Base-by-base conservation (phyloP, 2,888 invertebrate genomes). In the Molorchus minor region DNA sequence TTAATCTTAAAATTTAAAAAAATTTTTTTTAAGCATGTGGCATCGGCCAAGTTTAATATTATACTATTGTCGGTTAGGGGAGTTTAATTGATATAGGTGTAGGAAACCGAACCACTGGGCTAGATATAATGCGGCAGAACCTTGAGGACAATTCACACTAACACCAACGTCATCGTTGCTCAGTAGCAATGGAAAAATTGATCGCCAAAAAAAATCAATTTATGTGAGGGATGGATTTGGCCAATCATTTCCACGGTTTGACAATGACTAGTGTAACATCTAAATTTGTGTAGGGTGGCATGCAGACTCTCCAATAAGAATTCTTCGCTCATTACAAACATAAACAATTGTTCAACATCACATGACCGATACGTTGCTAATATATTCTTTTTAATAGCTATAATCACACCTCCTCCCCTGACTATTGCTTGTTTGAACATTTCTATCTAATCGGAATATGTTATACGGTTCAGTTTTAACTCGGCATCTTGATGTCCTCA, bases 371-470 rank as follows among this genome's bases (percentile, higher is more conserved):
- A 15, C n/a, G 20, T 8, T 17, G 5, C 12, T 44, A 20, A 25
- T 20, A 8, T 17, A 12, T 35, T 16, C 35, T 19, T 17, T 49
- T 49, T 1, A n/a, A 49, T 35, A 3, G 19, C 10, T 17, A 35
- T 49, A 16, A 49, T 30, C 8, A 49, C 36, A 8, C 47, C 47
- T 12, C 47, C 47, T 35, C n/a, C 35, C 16, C 47, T 30, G n/a
- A 19, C 35, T 49, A 10, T 3, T 2, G 12, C 35, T 49, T 35
- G 35, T 35, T 35, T 8, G 17, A 19, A 25, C 4, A 25, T 25
- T 25, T 8, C 25, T 25, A 25, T 25, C 25, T 5, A 4, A 25
- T 25, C 25, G 4, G 8, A 25, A 25, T 8, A 25, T 8, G 8
- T 5, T 25, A 25, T 8, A 8, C 4, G 25, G 25, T 4, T 25